Percentiles rank a stretch among this genome's conserved stretches.
phyloP scores from a whole-genome alignment of 53 echinoderm and acorn worm genomes.

The Crossaster papposus region DNA sequence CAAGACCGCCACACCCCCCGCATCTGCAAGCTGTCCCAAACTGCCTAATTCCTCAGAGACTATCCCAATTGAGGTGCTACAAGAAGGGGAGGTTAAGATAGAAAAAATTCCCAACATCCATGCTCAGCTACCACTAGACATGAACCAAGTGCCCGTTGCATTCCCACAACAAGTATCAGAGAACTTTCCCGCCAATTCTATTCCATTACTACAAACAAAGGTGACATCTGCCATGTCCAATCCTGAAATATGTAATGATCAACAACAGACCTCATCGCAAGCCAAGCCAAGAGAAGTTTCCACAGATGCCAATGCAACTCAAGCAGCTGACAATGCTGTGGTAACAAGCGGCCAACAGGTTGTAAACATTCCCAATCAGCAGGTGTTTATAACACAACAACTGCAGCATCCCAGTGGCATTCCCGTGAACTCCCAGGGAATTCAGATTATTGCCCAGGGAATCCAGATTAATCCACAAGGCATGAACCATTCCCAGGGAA shows the following conservation, averaged over 20 bases:
- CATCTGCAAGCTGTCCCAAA: constrained; percentile 32
- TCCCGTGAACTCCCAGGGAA: constrained; percentile 29
- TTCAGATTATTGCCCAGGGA: constrained; percentile 49
- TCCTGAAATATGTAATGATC: neutral
- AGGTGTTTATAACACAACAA: constrained; percentile 42
- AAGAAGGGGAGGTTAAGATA: constrained; percentile 90
- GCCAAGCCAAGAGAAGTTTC: constrained; percentile 6
- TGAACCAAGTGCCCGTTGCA: constrained; percentile 52
- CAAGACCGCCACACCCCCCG: neutral
- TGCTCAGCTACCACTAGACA: constrained; percentile 65
- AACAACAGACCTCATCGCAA: constrained; percentile 18
- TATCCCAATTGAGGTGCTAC: constrained; percentile 35
- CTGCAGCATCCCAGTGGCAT: constrained; percentile 41
- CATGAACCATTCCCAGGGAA: constrained; percentile 50
- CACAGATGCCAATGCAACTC: neutral
- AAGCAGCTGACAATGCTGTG: neutral
- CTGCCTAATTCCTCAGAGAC: constrained; percentile 16
- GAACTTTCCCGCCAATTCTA: constrained; percentile 48
- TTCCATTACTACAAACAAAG: constrained; percentile 52
- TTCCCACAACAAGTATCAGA: constrained; percentile 50
- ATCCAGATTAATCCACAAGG: constrained; percentile 55
- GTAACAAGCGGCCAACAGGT: constrained; percentile 26
- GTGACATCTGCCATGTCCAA: neutral
- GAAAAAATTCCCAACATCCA: constrained; percentile 94
- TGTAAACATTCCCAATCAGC: constrained; percentile 40